Percentiles rank a stretch among this genome's conserved stretches.
These are phyloP conservation scores for Discoglossus pictus DNA, from an alignment of 2,797 vertebrate species.

Conservation along the genomic window DNA sequence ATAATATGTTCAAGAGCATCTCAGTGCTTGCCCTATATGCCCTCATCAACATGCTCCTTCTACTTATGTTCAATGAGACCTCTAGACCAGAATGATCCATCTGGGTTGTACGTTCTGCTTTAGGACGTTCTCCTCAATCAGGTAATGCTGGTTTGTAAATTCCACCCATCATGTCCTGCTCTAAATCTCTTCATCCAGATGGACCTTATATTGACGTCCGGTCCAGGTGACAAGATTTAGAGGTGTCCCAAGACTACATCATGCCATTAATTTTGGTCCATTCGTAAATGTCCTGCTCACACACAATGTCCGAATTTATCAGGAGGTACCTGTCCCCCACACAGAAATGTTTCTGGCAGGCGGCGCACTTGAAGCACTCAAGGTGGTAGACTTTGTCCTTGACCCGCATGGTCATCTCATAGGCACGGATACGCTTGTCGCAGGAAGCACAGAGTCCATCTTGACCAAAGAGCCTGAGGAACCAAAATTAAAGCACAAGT, in stretches of 20 bases:
- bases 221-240: no score
- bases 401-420: conserved; percentile 98
- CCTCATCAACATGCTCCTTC: no score
- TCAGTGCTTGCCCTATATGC: no score
- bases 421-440: conserved; percentile 95
- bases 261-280: conserved; percentile 96
- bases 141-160: no score
- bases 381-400: conserved; percentile 98
- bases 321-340: conserved; percentile 97
- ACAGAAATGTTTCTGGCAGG: conserved; percentile 98
- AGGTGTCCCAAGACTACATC: conserved; percentile 62
- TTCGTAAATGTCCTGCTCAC: conserved; percentile 98
- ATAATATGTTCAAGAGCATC: no score
- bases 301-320: conserved; percentile 98
- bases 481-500: conserved; percentile 6
- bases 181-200: no score
- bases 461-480: conserved; percentile 90
- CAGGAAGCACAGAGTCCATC: conserved; percentile 95
- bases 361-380: conserved; percentile 97
- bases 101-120: no score
- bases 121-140: no score
- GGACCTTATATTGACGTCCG: no score
- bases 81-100: no score
- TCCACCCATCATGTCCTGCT: no score
- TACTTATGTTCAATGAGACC: no score